Percentiles rank a stretch among this genome's conserved stretches.
phyloP scores from a whole-genome alignment of 2,888 invertebrate species.

The Agrochola litura region DNA sequence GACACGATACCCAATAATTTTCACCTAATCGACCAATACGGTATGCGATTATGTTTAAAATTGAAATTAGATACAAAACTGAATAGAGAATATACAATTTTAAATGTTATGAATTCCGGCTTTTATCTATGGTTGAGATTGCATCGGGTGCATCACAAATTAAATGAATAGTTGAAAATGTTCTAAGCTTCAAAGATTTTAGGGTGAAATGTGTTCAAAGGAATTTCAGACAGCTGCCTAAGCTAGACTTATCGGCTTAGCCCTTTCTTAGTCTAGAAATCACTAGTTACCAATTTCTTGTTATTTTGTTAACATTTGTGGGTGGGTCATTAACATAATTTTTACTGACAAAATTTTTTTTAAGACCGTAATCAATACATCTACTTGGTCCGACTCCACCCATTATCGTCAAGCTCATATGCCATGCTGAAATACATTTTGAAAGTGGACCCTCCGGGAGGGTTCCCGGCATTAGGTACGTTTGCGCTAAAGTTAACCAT shows the following conservation, averaged over 20 bases:
- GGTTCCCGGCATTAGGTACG: no score
- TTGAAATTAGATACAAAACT: neutral
- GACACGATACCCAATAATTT: neutral
- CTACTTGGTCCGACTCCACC: neutral
- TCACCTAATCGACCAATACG: neutral
- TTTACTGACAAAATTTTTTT: no score
- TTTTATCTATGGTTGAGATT: neutral
- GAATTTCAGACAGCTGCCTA: neutral
- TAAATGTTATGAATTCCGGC: neutral
- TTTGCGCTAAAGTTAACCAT: no score
- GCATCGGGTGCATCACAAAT: neutral
- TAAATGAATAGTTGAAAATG: neutral
- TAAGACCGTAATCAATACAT: neutral
- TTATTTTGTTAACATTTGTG: neutral
- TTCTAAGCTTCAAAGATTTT: neutral
- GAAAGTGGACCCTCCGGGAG: no score
- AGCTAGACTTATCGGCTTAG: neutral
- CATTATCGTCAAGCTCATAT: no score
- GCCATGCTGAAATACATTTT: no score
- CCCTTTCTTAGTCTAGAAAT: neutral
- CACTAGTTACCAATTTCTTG: conserved; percentile 3
- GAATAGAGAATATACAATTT: neutral
- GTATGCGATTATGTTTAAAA: conserved; percentile 5
- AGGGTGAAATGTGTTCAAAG: conserved; percentile 5
- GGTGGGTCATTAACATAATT: neutral